Percentiles rank a stretch among this genome's conserved stretches.
Conservation (phyloP, 2,888 invertebrate species). For the Temnothorax rugatulus region DNA sequence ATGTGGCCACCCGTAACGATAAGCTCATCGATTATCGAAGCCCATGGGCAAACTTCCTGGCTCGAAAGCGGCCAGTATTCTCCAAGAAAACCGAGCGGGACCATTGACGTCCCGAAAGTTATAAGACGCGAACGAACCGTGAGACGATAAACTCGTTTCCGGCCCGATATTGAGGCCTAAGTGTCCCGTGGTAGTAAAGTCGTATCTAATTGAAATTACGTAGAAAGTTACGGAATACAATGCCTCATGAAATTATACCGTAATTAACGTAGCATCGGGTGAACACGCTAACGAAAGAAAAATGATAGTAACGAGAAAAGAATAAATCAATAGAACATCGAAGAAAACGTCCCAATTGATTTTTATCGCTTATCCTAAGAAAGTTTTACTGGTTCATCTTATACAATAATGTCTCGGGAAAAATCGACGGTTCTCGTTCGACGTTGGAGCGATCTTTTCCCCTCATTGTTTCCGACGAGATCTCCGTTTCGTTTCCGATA, state of each 20-base stretch:
- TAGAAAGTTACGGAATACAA: constrained; percentile 8
- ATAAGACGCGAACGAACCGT: background rate
- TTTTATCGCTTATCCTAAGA: background rate
- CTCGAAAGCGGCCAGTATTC: constrained; percentile 63
- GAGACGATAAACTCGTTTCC: background rate
- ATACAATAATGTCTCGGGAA: background rate
- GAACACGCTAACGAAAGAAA: background rate
- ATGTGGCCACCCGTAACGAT: constrained; percentile 61
- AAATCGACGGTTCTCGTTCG: background rate
- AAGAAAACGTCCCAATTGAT: background rate
- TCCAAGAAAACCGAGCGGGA: constrained; percentile 10
- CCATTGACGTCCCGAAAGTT: background rate
- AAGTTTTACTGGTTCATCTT: background rate
- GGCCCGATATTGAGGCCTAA: background rate
- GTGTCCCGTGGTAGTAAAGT: constrained; percentile 18
- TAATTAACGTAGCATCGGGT: background rate
- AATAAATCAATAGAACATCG: background rate
- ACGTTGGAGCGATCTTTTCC: background rate
- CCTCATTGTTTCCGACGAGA: background rate
- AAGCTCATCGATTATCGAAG: constrained; percentile 82
- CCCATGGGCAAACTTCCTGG: constrained; percentile 63
- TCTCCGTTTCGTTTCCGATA: background rate
- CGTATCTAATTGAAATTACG: background rate
- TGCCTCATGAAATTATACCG: background rate
- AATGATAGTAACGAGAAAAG: background rate